A percentile compares a stretch with the other conserved stretches of the same genome.
Conservation (phyloP, 2,888 invertebrate genomes). For the Chrysodeixis includens region DNA sequence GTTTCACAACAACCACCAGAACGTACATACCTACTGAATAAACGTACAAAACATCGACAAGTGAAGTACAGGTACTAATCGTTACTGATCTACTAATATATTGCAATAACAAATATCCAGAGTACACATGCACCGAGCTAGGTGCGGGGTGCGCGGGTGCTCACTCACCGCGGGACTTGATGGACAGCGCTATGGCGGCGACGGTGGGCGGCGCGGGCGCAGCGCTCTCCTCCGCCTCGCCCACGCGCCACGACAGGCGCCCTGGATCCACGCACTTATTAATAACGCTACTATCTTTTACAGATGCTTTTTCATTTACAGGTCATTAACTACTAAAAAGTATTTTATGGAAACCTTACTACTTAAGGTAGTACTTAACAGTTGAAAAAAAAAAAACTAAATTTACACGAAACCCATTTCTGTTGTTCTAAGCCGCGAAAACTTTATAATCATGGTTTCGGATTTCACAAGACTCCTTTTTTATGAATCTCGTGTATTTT, state of each 20-base stretch:
- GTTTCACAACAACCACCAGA: constrained; percentile 11
- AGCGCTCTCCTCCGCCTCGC: constrained; percentile 44
- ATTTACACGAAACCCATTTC: too few species aligned
- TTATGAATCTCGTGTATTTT: too few species aligned
- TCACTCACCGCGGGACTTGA: constrained; percentile 84
- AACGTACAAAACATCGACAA: not conserved
- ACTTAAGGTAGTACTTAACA: too few species aligned
- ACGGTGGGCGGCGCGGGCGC: constrained; percentile 69
- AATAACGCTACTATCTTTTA: not conserved
- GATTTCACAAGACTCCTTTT: too few species aligned
- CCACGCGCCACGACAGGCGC: constrained; percentile 53
- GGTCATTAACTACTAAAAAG: too few species aligned
- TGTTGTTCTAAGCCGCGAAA: too few species aligned
- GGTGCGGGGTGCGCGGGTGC: constrained; percentile 31
- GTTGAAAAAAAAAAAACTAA: too few species aligned
- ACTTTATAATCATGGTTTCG: too few species aligned
- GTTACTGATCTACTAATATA: not conserved
- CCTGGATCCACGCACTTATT: constrained; percentile 25
- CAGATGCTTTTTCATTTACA: not conserved
- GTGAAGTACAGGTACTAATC: not conserved
- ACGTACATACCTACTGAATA: too few species aligned
- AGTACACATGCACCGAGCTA: constrained; percentile 19
- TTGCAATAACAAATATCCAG: constrained; percentile 1
- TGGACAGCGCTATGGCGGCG: constrained; percentile 83
- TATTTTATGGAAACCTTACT: too few species aligned